phyloP scores from a whole-genome alignment of 2,113 vertebrate species.

The Himantopus leucocephalus region DNA sequence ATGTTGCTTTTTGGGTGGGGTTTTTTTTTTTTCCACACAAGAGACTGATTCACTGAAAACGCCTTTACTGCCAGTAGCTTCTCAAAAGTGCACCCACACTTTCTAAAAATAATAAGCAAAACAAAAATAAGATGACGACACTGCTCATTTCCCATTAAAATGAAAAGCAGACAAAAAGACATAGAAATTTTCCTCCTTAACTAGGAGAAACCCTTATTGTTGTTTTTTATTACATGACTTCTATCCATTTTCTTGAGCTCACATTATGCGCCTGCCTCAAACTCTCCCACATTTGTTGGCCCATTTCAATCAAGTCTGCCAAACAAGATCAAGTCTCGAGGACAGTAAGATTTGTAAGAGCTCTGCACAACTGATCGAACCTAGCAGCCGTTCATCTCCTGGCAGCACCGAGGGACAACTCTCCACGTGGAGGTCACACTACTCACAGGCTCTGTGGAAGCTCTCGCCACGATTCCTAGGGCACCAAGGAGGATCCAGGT shows the following conservation, averaged over 20 bases:
- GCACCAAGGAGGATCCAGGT: accelerated
- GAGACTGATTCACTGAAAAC: background rate
- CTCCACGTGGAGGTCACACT: background rate
- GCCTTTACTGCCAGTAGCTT: background rate
- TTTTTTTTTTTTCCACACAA: accelerated
- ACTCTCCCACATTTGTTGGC: background rate
- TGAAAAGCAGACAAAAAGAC: background rate
- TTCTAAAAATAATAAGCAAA: conserved; percentile 20
- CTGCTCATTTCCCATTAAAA: background rate
- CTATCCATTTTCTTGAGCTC: background rate
- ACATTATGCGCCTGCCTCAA: background rate
- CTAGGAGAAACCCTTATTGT: background rate
- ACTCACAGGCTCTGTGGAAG: accelerated
- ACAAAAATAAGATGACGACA: background rate
- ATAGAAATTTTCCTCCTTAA: background rate
- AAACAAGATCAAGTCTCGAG: background rate
- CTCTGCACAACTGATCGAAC: background rate
- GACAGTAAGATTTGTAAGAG: background rate
- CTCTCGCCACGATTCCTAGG: background rate
- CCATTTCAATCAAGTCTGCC: background rate
- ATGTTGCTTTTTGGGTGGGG: background rate
- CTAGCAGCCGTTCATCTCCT: background rate
- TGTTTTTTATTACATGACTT: background rate
- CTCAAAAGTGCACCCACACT: background rate
- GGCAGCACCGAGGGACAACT: accelerated